phyloP scores from a whole-genome alignment of 2,113 vertebrate species.

The Anas platyrhynchos region DNA sequence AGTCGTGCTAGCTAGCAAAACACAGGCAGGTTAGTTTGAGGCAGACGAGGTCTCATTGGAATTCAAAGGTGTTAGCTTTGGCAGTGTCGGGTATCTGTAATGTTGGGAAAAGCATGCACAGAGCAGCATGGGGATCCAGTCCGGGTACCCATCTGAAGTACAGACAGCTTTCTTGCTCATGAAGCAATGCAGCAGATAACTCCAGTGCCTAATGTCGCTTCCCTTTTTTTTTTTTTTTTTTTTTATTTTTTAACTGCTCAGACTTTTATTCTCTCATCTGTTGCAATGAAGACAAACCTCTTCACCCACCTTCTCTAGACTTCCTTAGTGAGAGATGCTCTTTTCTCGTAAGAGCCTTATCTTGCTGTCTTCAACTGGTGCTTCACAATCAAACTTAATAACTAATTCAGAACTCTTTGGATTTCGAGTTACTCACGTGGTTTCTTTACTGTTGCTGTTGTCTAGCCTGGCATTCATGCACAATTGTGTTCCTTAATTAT shows the following conservation, averaged over 20 bases:
- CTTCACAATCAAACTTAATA: not conserved
- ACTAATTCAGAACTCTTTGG: not conserved
- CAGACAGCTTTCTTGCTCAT: not conserved
- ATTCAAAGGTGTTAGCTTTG: not conserved
- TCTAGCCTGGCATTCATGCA: not conserved
- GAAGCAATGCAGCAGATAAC: not conserved
- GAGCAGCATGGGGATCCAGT: not conserved
- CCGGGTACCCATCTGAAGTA: not conserved
- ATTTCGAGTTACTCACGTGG: not conserved
- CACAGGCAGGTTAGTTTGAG: not conserved
- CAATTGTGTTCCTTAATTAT: not conserved
- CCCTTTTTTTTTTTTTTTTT: no score
- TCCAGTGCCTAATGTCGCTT: not conserved
- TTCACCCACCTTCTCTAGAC: not conserved
- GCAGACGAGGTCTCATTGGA: not conserved
- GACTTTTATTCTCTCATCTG: not conserved
- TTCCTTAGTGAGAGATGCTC: not conserved
- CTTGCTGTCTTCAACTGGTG: not conserved
- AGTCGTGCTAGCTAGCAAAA: not conserved
- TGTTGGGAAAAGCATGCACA: not conserved
- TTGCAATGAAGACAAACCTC: not conserved
- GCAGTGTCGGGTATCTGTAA: not conserved
- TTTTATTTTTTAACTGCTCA: not conserved
- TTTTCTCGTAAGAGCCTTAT: not conserved
- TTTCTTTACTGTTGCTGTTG: not conserved